A percentile compares a stretch with the other conserved stretches of the same genome.
Evolutionary conservation across 1,140 invertebrate species (phyloP).

Genomic region (Lutraria rhynchaena): DNA sequence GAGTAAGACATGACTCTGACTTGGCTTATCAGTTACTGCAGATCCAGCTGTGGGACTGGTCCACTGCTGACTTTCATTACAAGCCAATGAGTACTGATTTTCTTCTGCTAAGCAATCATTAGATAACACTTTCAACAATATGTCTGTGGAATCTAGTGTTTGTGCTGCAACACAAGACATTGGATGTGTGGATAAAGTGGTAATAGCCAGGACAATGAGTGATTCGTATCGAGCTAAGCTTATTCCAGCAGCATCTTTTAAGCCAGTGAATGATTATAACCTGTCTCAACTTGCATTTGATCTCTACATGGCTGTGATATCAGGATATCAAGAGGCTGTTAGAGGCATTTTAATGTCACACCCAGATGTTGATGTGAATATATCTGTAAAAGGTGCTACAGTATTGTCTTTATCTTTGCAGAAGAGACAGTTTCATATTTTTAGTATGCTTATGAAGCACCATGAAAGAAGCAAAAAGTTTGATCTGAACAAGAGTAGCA

Average conservation of each 20-base stretch:
- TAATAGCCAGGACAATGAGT: slow-evolving; percentile 36
- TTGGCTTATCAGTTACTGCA: no score
- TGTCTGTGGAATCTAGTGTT: slow-evolving; percentile 38
- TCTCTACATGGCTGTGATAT: slow-evolving; percentile 73
- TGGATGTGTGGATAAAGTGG: slow-evolving; percentile 47
- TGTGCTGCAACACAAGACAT: not conserved
- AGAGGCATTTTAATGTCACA: slow-evolving; percentile 74
- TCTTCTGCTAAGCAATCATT: no score
- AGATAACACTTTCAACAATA: no score
- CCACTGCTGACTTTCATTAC: no score
- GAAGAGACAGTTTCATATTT: slow-evolving; percentile 76
- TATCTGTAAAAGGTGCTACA: slow-evolving; percentile 76
- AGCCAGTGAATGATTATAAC: slow-evolving; percentile 75
- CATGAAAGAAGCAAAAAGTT: slow-evolving; percentile 73
- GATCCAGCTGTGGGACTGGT: no score
- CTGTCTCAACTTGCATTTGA: slow-evolving; percentile 76
- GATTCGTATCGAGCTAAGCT: slow-evolving; percentile 33
- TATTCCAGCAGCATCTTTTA: slow-evolving; percentile 70
- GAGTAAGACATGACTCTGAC: no score
- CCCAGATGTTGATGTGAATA: slow-evolving; percentile 78
- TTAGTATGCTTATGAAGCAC: slow-evolving; percentile 75
- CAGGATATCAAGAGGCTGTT: slow-evolving; percentile 65
- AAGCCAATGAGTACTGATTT: no score
- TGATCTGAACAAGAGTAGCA: slow-evolving; percentile 77
- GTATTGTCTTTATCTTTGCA: slow-evolving; percentile 76